Conservation (phyloP, 1,140 invertebrate species). For the Euglossa dilemma region DNA sequence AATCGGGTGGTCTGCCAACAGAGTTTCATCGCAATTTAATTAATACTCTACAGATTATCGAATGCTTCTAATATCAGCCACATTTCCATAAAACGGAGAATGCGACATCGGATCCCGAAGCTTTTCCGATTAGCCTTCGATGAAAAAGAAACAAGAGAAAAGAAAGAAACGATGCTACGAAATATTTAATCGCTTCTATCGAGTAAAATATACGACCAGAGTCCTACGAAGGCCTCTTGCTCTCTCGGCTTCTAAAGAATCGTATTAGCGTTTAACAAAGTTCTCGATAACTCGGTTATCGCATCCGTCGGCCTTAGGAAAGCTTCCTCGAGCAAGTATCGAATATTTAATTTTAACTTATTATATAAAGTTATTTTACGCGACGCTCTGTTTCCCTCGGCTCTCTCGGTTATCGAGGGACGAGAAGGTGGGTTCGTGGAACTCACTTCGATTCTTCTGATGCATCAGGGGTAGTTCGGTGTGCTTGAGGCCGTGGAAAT, state of each 20-base stretch:
- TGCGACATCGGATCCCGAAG: no score
- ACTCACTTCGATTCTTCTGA: slow-evolving; percentile 91
- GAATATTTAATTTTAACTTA: neutral
- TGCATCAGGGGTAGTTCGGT: slow-evolving; percentile 95
- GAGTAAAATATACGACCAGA: neutral
- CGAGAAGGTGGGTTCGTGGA: neutral
- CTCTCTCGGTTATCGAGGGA: neutral
- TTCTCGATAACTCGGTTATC: neutral
- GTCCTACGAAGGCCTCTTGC: neutral
- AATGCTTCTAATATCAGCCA: neutral
- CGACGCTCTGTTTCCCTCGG: neutral
- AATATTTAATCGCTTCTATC: no score
- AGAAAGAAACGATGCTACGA: no score
- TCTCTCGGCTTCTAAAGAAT: neutral
- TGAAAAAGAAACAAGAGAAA: no score
- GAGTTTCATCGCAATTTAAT: neutral
- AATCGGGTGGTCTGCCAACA: slow-evolving; percentile 88
- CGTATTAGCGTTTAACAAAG: neutral
- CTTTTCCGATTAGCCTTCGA: no score
- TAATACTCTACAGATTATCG: no score
- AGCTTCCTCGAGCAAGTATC: neutral
- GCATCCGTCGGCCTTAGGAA: neutral
- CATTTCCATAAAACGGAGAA: neutral
- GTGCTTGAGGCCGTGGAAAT: slow-evolving; percentile 90
- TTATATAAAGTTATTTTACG: neutral